Base-by-base conservation (phyloP, 2,113 vertebrate genomes). In the Delphinapterus leucas region DNA sequence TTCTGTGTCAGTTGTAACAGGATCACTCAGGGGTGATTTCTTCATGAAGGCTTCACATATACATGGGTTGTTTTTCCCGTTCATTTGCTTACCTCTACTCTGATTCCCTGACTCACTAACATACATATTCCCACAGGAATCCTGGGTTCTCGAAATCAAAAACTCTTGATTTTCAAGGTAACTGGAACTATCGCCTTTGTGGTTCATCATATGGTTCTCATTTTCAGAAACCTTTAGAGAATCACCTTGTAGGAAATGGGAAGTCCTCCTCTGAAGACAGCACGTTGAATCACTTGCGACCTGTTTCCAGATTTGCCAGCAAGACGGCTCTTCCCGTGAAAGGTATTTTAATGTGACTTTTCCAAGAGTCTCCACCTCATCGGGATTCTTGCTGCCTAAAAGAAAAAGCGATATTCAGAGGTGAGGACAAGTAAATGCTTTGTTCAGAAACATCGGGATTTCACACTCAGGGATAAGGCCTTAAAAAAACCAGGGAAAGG, bases 221-320 rank as follows among this genome's bases (percentile, higher is more conserved):
- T 68, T 73, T 92, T 79, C 91, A 94, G 68, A 79, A 73, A 79
- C 63, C 20, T 38, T 25, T 67, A 47, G 1, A 53, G 76, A 91
- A 49, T 33, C 17, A 3, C 53, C 44, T 21, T 10, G 63, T 36
- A 38, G 33, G 1, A 80, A 63, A 10, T 14, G 77, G 21, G 53
- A 96, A 60, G 5, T 25, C 81, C 36, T 94, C 31, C 68, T 73
- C 31, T 84, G 95, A 79, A 95, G 80, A 67, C 58, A 70, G 26
- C 31, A 33, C 55, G 58, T 88, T 76, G 80, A 76, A 38, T 91
- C 60, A 84, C 31, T 53, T 76, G 92, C 20, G 3, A 85, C 67
- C 55, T 91, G 86, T 55, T 77, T 95, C 94, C 97, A 96, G 81
- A 93, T 88, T 13, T 93, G 77, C 94, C 97, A 95, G 60, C 96